phyloP scores from a whole-genome alignment of 2,797 vertebrate species.

The Liasis olivaceus region DNA sequence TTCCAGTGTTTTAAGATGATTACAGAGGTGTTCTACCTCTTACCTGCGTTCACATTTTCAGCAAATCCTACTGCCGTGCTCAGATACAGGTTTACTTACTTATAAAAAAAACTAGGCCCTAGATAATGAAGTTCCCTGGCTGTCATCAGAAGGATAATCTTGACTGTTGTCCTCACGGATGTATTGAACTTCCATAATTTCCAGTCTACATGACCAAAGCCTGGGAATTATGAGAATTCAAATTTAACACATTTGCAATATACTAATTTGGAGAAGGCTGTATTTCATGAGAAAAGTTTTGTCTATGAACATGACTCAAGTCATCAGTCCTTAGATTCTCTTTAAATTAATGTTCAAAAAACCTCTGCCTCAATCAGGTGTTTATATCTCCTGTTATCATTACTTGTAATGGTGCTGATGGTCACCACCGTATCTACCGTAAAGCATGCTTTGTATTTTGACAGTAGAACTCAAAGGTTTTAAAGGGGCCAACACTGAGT shows the following conservation, averaged over 20 bases:
- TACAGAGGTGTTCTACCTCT: not conserved
- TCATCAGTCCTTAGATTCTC: not conserved
- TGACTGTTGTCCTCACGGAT: not conserved
- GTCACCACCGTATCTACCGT: not conserved
- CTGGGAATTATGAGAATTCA: not conserved
- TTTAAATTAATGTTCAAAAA: not conserved
- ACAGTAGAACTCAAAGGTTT: conserved; percentile 13
- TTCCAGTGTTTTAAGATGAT: not conserved
- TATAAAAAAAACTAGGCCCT: not conserved
- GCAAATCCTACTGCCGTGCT: not conserved
- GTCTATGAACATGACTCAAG: not conserved
- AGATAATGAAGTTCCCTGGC: not conserved
- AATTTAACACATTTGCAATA: not conserved
- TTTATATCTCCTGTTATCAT: not conserved
- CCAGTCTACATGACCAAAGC: not conserved
- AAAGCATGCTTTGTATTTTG: conserved; percentile 13
- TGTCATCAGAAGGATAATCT: not conserved
- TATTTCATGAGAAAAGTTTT: not conserved
- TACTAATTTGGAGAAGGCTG: not conserved
- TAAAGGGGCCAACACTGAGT: fast-evolving
- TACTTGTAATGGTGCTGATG: conserved; percentile 12
- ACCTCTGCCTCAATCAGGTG: conserved; percentile 4
- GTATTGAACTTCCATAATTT: not conserved
- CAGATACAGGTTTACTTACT: not conserved
- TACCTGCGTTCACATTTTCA: not conserved